Percentiles rank a stretch among this genome's conserved stretches.
Evolutionary conservation across 37 sponge, comb jelly and placozoan species (phyloP).

Genomic region (Ianthella basta): DNA sequence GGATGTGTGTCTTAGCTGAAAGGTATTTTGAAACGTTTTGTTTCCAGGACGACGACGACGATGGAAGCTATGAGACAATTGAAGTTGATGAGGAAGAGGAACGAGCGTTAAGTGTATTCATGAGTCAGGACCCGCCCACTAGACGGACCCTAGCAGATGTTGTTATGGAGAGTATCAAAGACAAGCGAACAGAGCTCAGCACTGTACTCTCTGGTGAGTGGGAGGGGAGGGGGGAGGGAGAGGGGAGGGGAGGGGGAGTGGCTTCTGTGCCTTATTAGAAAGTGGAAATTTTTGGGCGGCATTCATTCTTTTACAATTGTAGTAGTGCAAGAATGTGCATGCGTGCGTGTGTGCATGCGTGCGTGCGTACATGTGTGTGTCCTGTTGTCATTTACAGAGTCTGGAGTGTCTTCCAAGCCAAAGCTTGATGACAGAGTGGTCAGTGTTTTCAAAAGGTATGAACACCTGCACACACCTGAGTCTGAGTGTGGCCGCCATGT

Average conservation of each 20-base stretch:
- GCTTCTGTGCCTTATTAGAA: neutral
- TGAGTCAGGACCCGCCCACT: conserved; percentile 55
- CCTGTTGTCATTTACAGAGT: no score
- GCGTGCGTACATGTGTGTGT: no score
- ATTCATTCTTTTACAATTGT: no score
- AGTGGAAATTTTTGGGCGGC: no score
- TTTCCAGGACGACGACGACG: neutral
- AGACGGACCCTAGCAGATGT: conserved; percentile 82
- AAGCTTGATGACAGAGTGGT: conserved; percentile 78
- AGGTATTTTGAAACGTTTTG: no score
- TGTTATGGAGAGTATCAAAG: conserved; percentile 88
- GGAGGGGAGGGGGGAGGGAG: no score
- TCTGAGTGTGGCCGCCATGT: no score
- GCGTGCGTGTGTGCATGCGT: no score
- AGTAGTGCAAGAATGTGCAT: no score
- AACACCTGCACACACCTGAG: neutral
- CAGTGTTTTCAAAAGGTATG: conserved; percentile 62
- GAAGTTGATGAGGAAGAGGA: conserved; percentile 83
- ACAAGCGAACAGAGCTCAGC: conserved; percentile 86
- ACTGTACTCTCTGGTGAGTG: conserved; percentile 37
- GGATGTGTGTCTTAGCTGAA: no score
- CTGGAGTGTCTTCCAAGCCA: neutral
- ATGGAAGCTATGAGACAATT: neutral
- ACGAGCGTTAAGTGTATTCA: conserved; percentile 72
- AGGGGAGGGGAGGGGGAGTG: no score